Evolutionary conservation across 2,113 vertebrate genomes (phyloP), one percentile per base, ranked within the genome.

Genomic region (Sterrhoptilus dennistouni): DNA sequence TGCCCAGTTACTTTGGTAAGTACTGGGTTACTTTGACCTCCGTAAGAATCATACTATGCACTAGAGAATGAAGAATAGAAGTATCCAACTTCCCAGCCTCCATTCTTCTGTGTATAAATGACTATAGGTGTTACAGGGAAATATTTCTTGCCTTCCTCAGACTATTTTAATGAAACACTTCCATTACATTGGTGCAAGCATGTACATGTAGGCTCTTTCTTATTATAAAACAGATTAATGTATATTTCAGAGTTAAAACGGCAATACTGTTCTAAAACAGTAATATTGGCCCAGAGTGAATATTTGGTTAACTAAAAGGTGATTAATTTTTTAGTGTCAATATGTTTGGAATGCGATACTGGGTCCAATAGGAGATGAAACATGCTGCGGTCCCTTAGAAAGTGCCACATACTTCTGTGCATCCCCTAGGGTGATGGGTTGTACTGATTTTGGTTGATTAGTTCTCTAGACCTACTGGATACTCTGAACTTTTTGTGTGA

Each of bases 401-500:
- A 38, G 3, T 22, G 12, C 8, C 8, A 44, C 4, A 17, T 52
- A 72, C 9, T 82, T 56, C 29, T 33, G 2, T 44, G 10, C 2
- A 2, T 33, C 25, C 7, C 5, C 40, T 36, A 13, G 18, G 6
- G 2, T 10, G 3, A 2, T 78, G 33, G 9, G 3, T 44, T 40
- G 10, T 14, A 8, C 8, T 49, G 4, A 53, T 69, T 69, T 40
- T 83, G 3, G 10, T 2, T 77, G 49, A 68, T 18, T 17, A 52
- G 7, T 45, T 82, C 12, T 76, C 6, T 50, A 33, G 50, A 53
- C 4, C 15, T 76, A 6, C 36, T 21, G 12, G 15, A 23, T 79
- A 14, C 6, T n/a, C 31, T 49, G 22, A 71, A 69, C 6, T 57
- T 23, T 72, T 75, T 3, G 1, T 60, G 25, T 0, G 0, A 6